Conservation (phyloP, 2,113 vertebrate species). For the Stegostoma tigrinum region DNA sequence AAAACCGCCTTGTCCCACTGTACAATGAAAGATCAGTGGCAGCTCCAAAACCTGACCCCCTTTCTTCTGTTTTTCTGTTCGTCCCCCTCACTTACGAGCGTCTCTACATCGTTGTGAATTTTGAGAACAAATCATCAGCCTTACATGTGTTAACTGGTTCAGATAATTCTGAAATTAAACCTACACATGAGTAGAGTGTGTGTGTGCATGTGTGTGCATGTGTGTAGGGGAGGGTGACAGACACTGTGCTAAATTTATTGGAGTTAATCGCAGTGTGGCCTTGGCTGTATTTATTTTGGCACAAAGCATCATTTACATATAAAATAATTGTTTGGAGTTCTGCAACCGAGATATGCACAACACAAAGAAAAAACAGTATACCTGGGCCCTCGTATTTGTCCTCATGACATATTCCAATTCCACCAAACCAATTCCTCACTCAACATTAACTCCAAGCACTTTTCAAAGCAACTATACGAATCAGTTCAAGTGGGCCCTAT, state of each 20-base stretch:
- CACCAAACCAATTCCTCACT: not conserved
- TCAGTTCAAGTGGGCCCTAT: not conserved
- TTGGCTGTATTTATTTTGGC: constrained; percentile 23
- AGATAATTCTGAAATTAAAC: not conserved
- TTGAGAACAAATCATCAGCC: not conserved
- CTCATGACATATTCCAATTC: not conserved
- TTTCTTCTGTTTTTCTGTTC: not conserved
- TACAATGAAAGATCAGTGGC: not conserved
- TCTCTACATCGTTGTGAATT: not conserved
- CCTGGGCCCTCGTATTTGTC: not conserved
- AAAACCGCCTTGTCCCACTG: not conserved
- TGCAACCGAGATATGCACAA: not conserved
- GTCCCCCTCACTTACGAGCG: not conserved
- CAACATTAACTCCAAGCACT: not conserved
- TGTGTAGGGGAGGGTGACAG: not conserved
- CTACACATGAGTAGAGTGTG: not conserved
- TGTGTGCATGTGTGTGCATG: not conserved
- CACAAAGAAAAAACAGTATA: not conserved
- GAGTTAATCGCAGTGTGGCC: not conserved
- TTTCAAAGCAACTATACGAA: not conserved
- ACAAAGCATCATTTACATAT: not conserved
- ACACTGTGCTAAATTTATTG: not conserved
- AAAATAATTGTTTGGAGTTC: constrained; percentile 17
- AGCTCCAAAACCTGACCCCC: not conserved
- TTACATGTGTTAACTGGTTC: not conserved